Base-by-base conservation (phyloP, 2,797 vertebrate species). In the Rhynchonycteris naso region DNA sequence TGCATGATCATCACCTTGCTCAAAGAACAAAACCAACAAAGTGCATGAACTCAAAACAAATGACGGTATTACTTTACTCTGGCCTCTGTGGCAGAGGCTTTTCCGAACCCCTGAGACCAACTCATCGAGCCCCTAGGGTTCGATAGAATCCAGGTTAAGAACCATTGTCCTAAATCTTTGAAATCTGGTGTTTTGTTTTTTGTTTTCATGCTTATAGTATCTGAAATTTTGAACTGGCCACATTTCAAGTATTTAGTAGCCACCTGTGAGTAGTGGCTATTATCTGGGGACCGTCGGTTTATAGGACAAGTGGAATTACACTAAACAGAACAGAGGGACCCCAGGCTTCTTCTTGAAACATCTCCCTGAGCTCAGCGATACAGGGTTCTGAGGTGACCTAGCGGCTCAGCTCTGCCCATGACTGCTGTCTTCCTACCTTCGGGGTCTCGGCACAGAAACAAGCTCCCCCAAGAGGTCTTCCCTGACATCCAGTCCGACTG, bases 221-320 rank as follows among this genome's bases (percentile, higher is more conserved):
- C 72, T 81, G 79, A 81, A 50, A 58, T 28, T 7, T 63, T 50
- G 7, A 16, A 43, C 30, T 11, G 28, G 9, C 19, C 71, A 35
- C 7, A 58, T 58, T 68, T 61, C 18, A 11, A 85, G 22, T 11
- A 33, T 24, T 71, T 1, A 12, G 12, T 2, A 50, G 18, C 43
- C 21, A 84, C 6, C 2, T 52, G 58, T 52, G 68, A 26, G 18
- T 5, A 19, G 72, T 12, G 30, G 54, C 28, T 61, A 35, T n/a
- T 47, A 24, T 35, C 7, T 30, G 33, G 22, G 30, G 4, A 50
- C 5, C 0, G 0, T 2, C 9, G 6, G 9, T 68, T 82, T 33
- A 68, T 6, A 86, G 24, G 28, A 43, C 38, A 56, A 82, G 30
- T 50, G 18, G 5, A 66, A 22, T 19, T 33, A 56, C 21, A 33